These are phyloP conservation scores for Lacerta viridis DNA, from an alignment of 2,797 vertebrate species.

Conservation along the genomic window DNA sequence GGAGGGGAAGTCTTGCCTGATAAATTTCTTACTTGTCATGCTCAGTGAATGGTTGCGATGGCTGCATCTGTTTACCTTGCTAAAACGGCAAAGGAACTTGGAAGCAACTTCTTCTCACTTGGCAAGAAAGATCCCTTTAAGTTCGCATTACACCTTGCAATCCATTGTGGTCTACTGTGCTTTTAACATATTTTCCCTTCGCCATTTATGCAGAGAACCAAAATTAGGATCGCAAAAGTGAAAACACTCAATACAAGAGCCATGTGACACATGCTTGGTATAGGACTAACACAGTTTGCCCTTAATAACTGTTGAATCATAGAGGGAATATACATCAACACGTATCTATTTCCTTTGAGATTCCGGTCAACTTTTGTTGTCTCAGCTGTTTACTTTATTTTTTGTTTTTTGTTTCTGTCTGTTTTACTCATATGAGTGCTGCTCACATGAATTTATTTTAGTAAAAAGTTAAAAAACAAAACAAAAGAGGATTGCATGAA, in stretches of 20 bases:
- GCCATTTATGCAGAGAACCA: background rate
- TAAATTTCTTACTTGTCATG: background rate
- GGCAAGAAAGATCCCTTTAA: background rate
- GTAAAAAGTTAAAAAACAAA: background rate
- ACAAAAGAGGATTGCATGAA: background rate
- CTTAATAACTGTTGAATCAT: background rate
- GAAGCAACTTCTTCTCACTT: background rate
- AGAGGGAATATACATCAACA: too few relatives aligned
- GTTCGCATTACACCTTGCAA: background rate
- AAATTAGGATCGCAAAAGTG: background rate
- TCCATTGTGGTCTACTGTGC: background rate
- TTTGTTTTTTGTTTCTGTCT: background rate
- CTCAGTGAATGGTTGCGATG: background rate
- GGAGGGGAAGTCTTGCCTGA: background rate
- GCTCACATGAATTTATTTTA: background rate
- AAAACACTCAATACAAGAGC: background rate
- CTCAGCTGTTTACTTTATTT: background rate
- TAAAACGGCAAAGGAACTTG: background rate
- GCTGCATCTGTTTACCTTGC: constrained; percentile 9
- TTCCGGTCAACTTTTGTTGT: background rate
- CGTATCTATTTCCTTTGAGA: background rate
- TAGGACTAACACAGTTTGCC: background rate
- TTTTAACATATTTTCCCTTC: background rate
- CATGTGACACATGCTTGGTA: too few relatives aligned
- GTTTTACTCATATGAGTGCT: background rate